Conservation (phyloP, 1,140 invertebrate species). For the Neelides sp. region DNA sequence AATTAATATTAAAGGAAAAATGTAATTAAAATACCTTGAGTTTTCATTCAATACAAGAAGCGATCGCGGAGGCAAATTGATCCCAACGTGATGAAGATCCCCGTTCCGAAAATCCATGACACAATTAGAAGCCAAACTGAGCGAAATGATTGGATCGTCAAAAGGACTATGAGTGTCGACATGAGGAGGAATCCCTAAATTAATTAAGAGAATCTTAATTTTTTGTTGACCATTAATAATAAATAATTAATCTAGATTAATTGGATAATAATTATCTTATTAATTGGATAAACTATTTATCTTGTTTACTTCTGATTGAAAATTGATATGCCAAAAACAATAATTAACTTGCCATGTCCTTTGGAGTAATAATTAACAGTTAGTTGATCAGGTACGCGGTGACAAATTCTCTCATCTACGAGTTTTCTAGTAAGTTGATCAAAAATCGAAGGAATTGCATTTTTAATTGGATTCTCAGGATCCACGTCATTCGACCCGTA, state of each 20-base stretch:
- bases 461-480: slow-evolving; percentile 48
- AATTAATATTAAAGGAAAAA: slow-evolving; percentile 42
- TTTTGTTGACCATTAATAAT: slow-evolving; percentile 8
- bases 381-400: slow-evolving; percentile 79
- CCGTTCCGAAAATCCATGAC: slow-evolving; percentile 76
- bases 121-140: slow-evolving; percentile 72
- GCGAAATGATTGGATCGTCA: slow-evolving; percentile 70
- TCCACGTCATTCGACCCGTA: slow-evolving; percentile 83
- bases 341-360: slow-evolving; percentile 59
- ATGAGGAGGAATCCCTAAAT: slow-evolving; percentile 77
- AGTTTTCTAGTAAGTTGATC: slow-evolving; percentile 43
- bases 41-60: slow-evolving; percentile 71
- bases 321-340: too few relatives aligned
- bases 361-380: slow-evolving; percentile 84
- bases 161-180: slow-evolving; percentile 92
- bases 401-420: slow-evolving; percentile 35
- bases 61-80: slow-evolving; percentile 61
- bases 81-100: slow-evolving; percentile 45
- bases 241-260: slow-evolving; percentile 14
- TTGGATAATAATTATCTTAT: slow-evolving; percentile 7
- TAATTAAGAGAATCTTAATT: slow-evolving; percentile 4
- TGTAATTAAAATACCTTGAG: slow-evolving; percentile 50
- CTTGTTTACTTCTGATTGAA: too few relatives aligned
- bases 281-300: too few relatives aligned
- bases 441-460: slow-evolving; percentile 52